Conservation (phyloP, 2,113 vertebrate species). For the Rhegmatorhina hoffmannsi region DNA sequence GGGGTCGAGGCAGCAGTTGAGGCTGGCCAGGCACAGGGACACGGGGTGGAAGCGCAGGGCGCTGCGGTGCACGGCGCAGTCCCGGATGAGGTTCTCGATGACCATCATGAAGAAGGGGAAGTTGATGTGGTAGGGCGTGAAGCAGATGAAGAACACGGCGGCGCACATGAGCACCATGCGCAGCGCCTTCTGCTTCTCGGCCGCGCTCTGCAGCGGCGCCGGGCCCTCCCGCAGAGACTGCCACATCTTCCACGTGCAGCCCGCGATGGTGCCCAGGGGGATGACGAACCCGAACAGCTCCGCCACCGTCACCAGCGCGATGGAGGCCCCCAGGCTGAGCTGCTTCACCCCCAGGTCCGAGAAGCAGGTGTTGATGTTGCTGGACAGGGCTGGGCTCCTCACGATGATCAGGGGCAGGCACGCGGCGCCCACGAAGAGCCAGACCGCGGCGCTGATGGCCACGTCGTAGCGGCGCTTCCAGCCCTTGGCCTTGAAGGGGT, state of each 20-base stretch:
- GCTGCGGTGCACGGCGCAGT: slow-evolving; percentile 66
- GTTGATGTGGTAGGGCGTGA: slow-evolving; percentile 89
- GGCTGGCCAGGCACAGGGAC: slow-evolving; percentile 86
- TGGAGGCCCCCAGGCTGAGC: slow-evolving; percentile 25
- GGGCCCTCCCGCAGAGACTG: slow-evolving; percentile 71
- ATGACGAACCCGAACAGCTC: slow-evolving; percentile 86
- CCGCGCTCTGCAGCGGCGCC: background rate
- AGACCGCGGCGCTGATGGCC: slow-evolving; percentile 75
- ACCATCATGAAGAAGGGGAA: slow-evolving; percentile 88
- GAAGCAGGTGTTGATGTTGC: slow-evolving; percentile 77
- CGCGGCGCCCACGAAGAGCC: slow-evolving; percentile 78
- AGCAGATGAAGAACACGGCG: slow-evolving; percentile 86
- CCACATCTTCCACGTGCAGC: slow-evolving; percentile 81
- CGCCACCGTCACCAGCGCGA: slow-evolving; percentile 75
- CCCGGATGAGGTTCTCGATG: slow-evolving; percentile 72
- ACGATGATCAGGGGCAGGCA: slow-evolving; percentile 85
- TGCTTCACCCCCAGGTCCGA: slow-evolving; percentile 81
- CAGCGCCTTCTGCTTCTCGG: slow-evolving; percentile 81
- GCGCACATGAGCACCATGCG: slow-evolving; percentile 85
- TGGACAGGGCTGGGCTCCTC: slow-evolving; percentile 64
- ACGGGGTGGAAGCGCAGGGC: slow-evolving; percentile 82
- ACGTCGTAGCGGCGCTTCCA: slow-evolving; percentile 86
- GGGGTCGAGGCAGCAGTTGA: slow-evolving; percentile 90
- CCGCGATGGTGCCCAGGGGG: slow-evolving; percentile 79
- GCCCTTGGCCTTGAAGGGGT: slow-evolving; percentile 81